These are phyloP conservation scores for Bungarus multicinctus DNA, from an alignment of 2,113 vertebrate genomes.

Conservation along the genomic window DNA sequence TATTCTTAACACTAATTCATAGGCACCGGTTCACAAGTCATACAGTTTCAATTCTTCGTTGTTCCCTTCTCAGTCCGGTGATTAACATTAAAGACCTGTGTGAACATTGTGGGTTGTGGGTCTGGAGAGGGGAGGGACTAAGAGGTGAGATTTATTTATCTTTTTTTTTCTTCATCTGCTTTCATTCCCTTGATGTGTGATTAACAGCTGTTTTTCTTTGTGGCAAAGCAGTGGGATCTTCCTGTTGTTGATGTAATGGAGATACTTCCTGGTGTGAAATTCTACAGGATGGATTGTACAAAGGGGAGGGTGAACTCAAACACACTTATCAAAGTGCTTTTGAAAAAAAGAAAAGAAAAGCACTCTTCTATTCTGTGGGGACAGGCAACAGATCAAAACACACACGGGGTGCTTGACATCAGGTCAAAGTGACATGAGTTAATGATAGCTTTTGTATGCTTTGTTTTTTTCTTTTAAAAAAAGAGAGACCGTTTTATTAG, in stretches of 20 bases:
- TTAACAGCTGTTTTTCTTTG: slow-evolving; percentile 83
- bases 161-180: not conserved
- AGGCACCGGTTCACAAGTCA: slow-evolving; percentile 31
- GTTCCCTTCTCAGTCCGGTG: slow-evolving; percentile 25
- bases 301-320: slow-evolving; percentile 54
- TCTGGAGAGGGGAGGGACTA: not conserved
- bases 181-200: slow-evolving; percentile 83
- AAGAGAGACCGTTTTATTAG: not conserved
- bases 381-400: not conserved
- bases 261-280: slow-evolving; percentile 76
- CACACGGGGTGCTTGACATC: not conserved
- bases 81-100: slow-evolving; percentile 31
- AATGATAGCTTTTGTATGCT: not conserved
- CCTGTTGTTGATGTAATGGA: slow-evolving; percentile 84
- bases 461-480: not conserved
- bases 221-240: slow-evolving; percentile 83
- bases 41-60: slow-evolving; percentile 6
- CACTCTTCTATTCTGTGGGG: not conserved
- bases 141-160: slow-evolving; percentile 4
- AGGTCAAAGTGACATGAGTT: not conserved
- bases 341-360: not conserved
- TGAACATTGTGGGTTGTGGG: not conserved
- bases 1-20: slow-evolving; percentile 18
- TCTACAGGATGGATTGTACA: slow-evolving; percentile 60
- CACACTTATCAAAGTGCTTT: not conserved